Conservation (phyloP, 2,888 invertebrate species). For the Aporophyla nigra region DNA sequence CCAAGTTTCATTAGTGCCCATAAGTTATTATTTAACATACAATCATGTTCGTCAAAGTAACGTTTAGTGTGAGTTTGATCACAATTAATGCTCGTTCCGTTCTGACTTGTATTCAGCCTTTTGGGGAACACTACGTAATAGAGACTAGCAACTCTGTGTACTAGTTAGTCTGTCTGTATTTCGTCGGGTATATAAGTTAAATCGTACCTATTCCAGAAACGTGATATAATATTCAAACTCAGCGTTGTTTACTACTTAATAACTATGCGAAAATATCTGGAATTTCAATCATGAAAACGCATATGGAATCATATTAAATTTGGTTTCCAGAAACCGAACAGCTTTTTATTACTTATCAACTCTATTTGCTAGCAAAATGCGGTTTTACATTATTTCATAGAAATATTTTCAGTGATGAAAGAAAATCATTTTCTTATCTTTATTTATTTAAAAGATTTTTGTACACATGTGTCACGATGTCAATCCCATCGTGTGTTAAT, state of each 20-base stretch:
- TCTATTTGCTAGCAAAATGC: neutral
- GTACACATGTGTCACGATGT: no score
- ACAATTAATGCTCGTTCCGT: conserved; percentile 22
- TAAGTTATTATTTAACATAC: neutral
- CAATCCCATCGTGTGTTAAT: no score
- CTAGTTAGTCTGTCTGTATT: neutral
- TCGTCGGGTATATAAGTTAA: neutral
- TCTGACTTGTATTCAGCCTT: conserved; percentile 2
- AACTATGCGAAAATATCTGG: conserved; percentile 6
- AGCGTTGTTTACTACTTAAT: conserved; percentile 23
- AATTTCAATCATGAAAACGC: conserved; percentile 29
- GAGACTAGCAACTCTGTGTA: neutral
- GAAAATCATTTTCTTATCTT: no score
- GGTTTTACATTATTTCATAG: neutral
- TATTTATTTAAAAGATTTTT: no score
- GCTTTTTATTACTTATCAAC: neutral
- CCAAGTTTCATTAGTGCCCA: neutral
- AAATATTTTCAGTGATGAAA: neutral
- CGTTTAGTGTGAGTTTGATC: conserved; percentile 17
- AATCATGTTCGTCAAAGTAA: neutral
- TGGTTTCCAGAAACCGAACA: neutral
- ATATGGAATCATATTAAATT: conserved; percentile 9
- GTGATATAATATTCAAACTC: conserved; percentile 7
- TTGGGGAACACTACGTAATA: neutral
- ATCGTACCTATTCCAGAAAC: neutral